Conservation (phyloP, 1,140 invertebrate genomes). For the Mizuhopecten yessoensis region DNA sequence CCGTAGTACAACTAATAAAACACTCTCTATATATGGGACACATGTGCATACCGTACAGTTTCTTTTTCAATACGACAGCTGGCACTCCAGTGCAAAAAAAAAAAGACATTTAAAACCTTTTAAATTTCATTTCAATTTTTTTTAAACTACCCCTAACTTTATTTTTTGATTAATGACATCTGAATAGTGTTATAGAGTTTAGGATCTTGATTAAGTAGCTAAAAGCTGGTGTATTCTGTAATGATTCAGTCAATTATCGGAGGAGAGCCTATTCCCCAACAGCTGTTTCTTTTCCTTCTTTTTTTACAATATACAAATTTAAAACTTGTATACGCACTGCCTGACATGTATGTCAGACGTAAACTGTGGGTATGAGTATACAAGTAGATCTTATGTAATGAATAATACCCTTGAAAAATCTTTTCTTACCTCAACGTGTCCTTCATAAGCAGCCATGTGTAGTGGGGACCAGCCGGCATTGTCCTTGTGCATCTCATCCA, state of each 20-base stretch:
- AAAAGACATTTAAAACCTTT: background rate
- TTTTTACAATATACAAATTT: no score
- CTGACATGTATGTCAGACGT: background rate
- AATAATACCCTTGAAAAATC: no score
- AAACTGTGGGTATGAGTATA: background rate
- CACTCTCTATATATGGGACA: background rate
- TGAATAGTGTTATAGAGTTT: background rate
- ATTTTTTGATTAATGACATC: background rate
- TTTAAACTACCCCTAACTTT: background rate
- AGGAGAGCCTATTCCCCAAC: background rate
- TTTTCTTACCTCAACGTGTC: constrained; percentile 92
- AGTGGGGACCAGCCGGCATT: constrained; percentile 95
- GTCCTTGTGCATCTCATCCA: constrained; percentile 86
- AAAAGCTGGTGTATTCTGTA: background rate
- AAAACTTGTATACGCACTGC: no score
- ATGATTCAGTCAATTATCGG: background rate
- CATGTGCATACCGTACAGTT: background rate
- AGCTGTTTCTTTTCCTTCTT: background rate
- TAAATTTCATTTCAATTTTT: constrained; percentile 20
- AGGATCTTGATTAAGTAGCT: background rate
- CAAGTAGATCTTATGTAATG: no score
- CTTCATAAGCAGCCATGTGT: constrained; percentile 96
- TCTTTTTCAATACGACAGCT: background rate
- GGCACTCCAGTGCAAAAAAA: background rate
- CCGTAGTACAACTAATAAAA: constrained; percentile 12